Evolutionary conservation across 2,888 invertebrate genomes (phyloP).

Genomic region (Tuta absoluta): DNA sequence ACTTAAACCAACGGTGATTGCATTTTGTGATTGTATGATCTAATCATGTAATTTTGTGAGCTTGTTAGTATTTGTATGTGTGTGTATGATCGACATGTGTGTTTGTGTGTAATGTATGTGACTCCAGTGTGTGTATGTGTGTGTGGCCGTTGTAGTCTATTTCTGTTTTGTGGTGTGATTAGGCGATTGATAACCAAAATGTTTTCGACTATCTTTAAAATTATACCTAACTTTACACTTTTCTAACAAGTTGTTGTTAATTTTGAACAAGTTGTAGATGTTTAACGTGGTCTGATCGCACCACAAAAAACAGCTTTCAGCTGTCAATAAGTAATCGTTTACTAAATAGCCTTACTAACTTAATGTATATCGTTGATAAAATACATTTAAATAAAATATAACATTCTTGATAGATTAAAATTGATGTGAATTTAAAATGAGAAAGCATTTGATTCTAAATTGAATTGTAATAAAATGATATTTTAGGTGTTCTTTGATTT

Average conservation of each 20-base stretch:
- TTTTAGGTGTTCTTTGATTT: slow-evolving; percentile 65
- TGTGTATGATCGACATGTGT: not conserved
- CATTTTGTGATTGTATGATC: slow-evolving; percentile 54
- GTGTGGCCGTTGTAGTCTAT: slow-evolving; percentile 43
- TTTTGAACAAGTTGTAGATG: slow-evolving; percentile 22
- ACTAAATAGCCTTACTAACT: slow-evolving; percentile 80
- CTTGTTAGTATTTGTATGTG: slow-evolving; percentile 9
- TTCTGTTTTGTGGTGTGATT: slow-evolving; percentile 58
- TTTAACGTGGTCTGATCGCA: slow-evolving; percentile 48
- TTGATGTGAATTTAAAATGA: slow-evolving; percentile 70
- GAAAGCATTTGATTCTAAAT: slow-evolving; percentile 80
- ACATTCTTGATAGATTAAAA: slow-evolving; percentile 73
- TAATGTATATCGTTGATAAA: slow-evolving; percentile 66
- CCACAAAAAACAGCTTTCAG: slow-evolving; percentile 50
- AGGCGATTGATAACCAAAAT: slow-evolving; percentile 31
- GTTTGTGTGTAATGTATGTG: slow-evolving; percentile 39
- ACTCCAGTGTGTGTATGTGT: slow-evolving; percentile 42
- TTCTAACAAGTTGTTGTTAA: slow-evolving; percentile 24
- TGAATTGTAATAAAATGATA: slow-evolving; percentile 77
- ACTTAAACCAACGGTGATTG: slow-evolving; percentile 42
- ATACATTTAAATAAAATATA: slow-evolving; percentile 60
- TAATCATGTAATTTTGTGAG: slow-evolving; percentile 48
- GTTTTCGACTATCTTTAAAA: slow-evolving; percentile 26
- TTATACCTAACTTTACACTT: slow-evolving; percentile 26
- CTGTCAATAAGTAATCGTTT: slow-evolving; percentile 63